Percentiles rank a stretch among this genome's conserved stretches.
Conservation (phyloP, 1,140 invertebrate genomes). For the Drosophila nigrodunni region DNA sequence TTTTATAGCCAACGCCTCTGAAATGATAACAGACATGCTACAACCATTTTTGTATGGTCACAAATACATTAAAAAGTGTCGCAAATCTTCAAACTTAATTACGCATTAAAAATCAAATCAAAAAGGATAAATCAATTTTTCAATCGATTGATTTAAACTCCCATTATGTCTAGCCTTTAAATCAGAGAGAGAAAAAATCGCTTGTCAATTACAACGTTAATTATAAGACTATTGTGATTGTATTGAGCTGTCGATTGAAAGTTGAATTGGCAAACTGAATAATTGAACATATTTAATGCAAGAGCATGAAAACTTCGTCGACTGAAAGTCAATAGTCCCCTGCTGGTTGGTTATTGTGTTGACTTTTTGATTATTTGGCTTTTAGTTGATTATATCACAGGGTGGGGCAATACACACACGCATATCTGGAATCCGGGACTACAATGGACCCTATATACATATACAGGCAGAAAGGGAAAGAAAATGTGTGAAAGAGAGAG, state of each 20-base stretch:
- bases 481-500: not conserved
- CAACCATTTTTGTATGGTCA: conserved; percentile 33
- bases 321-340: conserved; percentile 3
- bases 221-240: not conserved
- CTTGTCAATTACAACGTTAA: conserved; percentile 2
- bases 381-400: conserved; percentile 79
- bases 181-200: not conserved
- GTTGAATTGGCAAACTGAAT: conserved; percentile 14
- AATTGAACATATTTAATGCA: conserved; percentile 19
- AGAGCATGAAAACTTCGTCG: conserved; percentile 21
- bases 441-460: conserved; percentile 51
- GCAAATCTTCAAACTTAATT: conserved; percentile 2
- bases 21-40: conserved; percentile 47
- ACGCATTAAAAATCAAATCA: no score
- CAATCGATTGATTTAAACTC: no score
- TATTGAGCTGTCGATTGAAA: conserved; percentile 9
- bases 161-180: no score
- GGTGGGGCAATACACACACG: conserved; percentile 26
- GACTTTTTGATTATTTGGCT: conserved; percentile 81
- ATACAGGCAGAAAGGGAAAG: not conserved
- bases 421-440: conserved; percentile 26
- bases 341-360: conserved; percentile 55
- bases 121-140: no score
- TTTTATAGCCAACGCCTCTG: conserved; percentile 73
- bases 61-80: conserved; percentile 27